Evolutionary conservation across 2,797 vertebrate genomes (phyloP).

Genomic region (Myioborus miniatus): DNA sequence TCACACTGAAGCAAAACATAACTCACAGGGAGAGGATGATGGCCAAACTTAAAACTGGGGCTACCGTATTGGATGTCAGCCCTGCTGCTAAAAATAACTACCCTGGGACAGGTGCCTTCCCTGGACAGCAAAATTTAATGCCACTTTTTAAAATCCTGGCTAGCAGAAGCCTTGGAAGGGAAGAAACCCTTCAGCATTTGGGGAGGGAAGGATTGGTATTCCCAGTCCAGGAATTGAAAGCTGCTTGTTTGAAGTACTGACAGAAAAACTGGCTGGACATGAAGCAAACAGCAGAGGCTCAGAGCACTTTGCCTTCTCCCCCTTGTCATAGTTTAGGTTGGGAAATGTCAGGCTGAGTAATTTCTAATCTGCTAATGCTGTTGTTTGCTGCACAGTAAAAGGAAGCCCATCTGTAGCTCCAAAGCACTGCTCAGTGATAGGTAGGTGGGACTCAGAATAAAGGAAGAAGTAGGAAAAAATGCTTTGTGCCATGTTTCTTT

Average conservation of each 20-base stretch:
- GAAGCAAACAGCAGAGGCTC: neutral
- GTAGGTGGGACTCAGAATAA: neutral
- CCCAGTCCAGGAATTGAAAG: neutral
- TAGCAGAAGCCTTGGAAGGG: neutral
- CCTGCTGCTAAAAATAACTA: slow-evolving; percentile 20
- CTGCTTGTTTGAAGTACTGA: neutral
- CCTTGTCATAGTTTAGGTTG: neutral
- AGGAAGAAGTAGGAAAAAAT: neutral
- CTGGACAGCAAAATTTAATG: slow-evolving; percentile 38
- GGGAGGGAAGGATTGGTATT: neutral
- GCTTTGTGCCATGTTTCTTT: neutral
- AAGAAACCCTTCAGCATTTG: neutral
- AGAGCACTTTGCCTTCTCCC: neutral
- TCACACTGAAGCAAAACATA: slow-evolving; percentile 39
- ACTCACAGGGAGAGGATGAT: neutral
- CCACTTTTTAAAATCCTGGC: neutral
- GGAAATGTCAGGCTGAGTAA: neutral
- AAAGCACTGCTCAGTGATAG: neutral
- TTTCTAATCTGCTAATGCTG: neutral
- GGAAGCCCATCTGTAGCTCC: neutral
- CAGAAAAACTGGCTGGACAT: neutral
- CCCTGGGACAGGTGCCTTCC: slow-evolving; percentile 32
- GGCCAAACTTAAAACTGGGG: slow-evolving; percentile 27
- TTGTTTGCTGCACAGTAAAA: neutral
- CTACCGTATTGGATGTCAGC: slow-evolving; percentile 35